A percentile compares a stretch with the other conserved stretches of the same genome.
Conservation (phyloP, 2,797 vertebrate species). For the Anniella stebbinsi region DNA sequence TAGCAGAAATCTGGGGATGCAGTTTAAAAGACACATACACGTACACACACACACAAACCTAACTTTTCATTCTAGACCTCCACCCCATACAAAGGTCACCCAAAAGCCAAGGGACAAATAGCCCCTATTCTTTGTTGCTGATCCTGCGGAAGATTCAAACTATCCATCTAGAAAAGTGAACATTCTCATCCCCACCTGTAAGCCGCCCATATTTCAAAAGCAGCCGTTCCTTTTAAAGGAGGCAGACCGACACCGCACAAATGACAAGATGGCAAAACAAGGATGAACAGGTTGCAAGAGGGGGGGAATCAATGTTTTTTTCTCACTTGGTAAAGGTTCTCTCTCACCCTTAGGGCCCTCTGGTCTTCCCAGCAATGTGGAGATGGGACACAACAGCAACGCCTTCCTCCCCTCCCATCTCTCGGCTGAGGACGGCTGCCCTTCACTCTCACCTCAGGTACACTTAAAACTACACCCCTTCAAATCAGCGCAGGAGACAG, state of each 20-base stretch:
- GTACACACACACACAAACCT: neutral
- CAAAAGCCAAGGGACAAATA: constrained; percentile 55
- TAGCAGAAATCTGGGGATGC: neutral
- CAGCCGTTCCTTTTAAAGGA: constrained; percentile 47
- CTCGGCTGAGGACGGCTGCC: constrained; percentile 34
- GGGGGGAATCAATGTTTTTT: neutral
- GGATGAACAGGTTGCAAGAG: neutral
- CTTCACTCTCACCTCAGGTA: constrained; percentile 62
- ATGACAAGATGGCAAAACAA: constrained; percentile 52
- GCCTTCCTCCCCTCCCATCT: neutral
- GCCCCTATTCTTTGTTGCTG: constrained; percentile 56
- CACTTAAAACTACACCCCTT: constrained; percentile 8
- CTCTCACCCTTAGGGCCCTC: constrained; percentile 27
- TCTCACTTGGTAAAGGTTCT: neutral
- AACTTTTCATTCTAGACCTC: neutral
- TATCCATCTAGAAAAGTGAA: constrained; percentile 43
- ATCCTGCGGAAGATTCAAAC: constrained; percentile 35
- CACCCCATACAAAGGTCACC: neutral
- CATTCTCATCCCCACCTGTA: constrained; percentile 58
- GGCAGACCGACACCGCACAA: constrained; percentile 49
- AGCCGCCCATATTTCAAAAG: constrained; percentile 44
- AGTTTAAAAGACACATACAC: neutral
- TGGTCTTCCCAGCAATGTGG: neutral
- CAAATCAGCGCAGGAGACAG: neutral
- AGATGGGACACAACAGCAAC: neutral